A percentile compares a stretch with the other conserved stretches of the same genome.
Evolutionary conservation across 2,113 vertebrate genomes (phyloP).

Genomic region (Chitala chitala): DNA sequence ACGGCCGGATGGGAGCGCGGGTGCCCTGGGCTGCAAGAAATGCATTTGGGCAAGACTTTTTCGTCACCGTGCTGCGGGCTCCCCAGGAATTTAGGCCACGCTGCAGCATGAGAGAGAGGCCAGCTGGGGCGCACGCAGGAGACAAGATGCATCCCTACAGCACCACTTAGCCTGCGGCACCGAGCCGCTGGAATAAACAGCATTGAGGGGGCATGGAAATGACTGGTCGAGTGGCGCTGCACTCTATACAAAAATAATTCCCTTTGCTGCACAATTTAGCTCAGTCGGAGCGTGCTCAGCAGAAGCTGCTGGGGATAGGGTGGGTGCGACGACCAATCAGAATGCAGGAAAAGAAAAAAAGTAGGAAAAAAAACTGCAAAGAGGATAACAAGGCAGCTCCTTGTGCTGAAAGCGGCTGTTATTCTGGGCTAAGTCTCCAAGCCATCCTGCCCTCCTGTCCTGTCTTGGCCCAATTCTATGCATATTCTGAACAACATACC

Average conservation of each 20-base stretch:
- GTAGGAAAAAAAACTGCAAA: background rate
- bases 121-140: background rate
- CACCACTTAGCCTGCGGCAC: background rate
- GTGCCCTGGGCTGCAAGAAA: slow-evolving; percentile 28
- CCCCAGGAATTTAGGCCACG: slow-evolving; percentile 39
- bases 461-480: background rate
- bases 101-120: slow-evolving; percentile 11
- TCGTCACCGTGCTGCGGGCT: slow-evolving; percentile 33
- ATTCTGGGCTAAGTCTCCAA: background rate
- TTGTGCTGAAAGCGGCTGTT: background rate
- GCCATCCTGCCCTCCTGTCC: background rate
- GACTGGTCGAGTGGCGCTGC: slow-evolving; percentile 29
- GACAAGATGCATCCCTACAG: slow-evolving; percentile 16
- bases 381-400: too few relatives aligned
- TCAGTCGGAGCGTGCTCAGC: slow-evolving; percentile 31
- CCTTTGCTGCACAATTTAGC: slow-evolving; percentile 45
- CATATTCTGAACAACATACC: background rate
- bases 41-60: slow-evolving; percentile 34
- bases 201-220: slow-evolving; percentile 20
- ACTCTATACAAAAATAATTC: slow-evolving; percentile 33
- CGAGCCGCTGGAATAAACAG: slow-evolving; percentile 24
- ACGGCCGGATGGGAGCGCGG: background rate
- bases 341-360: background rate
- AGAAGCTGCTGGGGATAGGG: slow-evolving; percentile 21
- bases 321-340: slow-evolving; percentile 3